Evolutionary conservation across 2,797 vertebrate genomes (phyloP), one percentile per base, ranked within the genome.

Genomic region (Sylvia borin): DNA sequence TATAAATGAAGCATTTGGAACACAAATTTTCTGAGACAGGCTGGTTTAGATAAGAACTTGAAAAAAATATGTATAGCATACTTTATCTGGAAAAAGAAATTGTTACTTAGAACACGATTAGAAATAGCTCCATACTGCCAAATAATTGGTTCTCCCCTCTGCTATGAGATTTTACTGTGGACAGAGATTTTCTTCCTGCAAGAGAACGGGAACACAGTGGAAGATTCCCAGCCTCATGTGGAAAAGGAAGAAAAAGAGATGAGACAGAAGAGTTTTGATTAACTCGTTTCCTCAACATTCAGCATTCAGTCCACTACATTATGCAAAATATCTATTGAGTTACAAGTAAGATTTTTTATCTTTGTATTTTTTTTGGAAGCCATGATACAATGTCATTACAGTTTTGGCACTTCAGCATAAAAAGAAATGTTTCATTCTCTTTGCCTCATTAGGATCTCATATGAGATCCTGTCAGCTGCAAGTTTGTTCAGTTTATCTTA

Each of bases 381-480:
- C 38, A 32, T 5, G 36, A 81, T 66, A 83, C 62, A 77, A 55
- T 48, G 34, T 72, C 53, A 74, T 77, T 74, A 80, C 19, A 25
- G 61, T 67, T 92, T 65, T 45, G 79, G 65, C 66, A 85, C 45
- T 92, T 77, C 73, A 54, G 88, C 82, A 72, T 58, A 90, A 65
- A 85, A 92, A 85, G 45, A 47, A 88, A 84, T 16, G 18, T 75
- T 92, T 83, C 11, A 25, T 72, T 90, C 53, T 90, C 82, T 91
- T 77, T 78, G 88, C 58, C 43, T 94, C 68, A 60, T 95, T 93
- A 93, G 62, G 55, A 87, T 88, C 75, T 91, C 75, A 54, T 18
- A 65, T 17, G 61, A 96, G 62, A 62, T 88, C 91, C 68, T 77
- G 54, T 80, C 57, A 92, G 65, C 47, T 83, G 70, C 68, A 77